Base-by-base conservation (phyloP, 2,888 invertebrate genomes). In the Trichopria drosophilae region DNA sequence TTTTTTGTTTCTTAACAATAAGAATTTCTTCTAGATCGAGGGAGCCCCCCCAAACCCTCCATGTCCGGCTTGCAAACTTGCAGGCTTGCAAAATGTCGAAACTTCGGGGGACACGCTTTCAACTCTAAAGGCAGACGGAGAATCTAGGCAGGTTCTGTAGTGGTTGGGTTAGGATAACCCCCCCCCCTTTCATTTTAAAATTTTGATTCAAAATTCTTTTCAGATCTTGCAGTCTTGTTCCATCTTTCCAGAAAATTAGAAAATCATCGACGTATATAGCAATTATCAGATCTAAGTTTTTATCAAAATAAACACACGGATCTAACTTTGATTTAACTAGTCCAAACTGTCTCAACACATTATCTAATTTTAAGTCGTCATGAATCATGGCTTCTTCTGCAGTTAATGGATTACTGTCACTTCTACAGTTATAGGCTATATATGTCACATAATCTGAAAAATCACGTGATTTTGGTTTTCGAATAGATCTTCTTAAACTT, bases 251-350 rank as follows among this genome's bases (percentile, higher is more conserved):
- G 12, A 49, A 36, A 5, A 56, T 34, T 1, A 56, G 28, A 1
- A 56, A 42, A 22, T 58, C 58, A 29, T 58, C 56, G 1, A 56
- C 56, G 28, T 51, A 58, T 7, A 58, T 34, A 3, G 44, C 13
- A 10, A 53, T 31, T 9, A 57, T 28, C 15, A 37, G 23, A 6
- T 13, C 7, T 10, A 7, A 32, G 12, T 42, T 15, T 35, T 42
- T 15, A 29, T 45, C 23, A n/a, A 4, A 51, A 28, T 51, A 57
- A 5, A 53, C n/a, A 34, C 58, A 55, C 18, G 40, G 51, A 28
- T 53, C 57, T 19, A 49, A 31, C n/a, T 15, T 20, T 2, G 59
- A 47, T 31, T 18, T 26, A 7, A 13, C 45, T 2, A 48, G 34
- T 12, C 50, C 46, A n/a, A 36, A 22, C 6, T 41, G 35, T 24